These are phyloP conservation scores for Enteromius unitaeniatus DNA, from an alignment of 2,797 vertebrate genomes.

Conservation along the genomic window DNA sequence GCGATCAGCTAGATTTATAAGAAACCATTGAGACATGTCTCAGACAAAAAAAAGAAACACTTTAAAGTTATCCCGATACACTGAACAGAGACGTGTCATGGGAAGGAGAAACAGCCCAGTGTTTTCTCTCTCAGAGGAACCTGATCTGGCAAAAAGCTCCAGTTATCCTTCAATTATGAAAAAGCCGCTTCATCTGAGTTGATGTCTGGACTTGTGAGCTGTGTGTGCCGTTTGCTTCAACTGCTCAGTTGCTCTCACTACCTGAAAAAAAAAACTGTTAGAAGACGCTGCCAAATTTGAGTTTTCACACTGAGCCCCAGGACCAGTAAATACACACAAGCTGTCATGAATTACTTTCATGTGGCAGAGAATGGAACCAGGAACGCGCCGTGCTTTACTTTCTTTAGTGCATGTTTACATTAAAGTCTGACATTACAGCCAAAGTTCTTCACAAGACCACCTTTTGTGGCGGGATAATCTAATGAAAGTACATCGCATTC, in stretches of 20 bases:
- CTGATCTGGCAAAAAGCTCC: slow-evolving; percentile 42
- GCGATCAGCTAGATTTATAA: slow-evolving; percentile 4
- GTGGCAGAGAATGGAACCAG: slow-evolving; percentile 54
- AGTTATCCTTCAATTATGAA: slow-evolving; percentile 51
- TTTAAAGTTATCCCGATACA: slow-evolving; percentile 31
- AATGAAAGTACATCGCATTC: slow-evolving; percentile 37
- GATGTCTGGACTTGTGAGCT: slow-evolving; percentile 40
- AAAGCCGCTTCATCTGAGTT: slow-evolving; percentile 48
- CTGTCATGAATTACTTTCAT: slow-evolving; percentile 60
- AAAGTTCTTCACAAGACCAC: slow-evolving; percentile 47
- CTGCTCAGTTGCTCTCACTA: slow-evolving; percentile 40
- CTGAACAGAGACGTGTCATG: slow-evolving; percentile 18
- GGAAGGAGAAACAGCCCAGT: slow-evolving; percentile 23
- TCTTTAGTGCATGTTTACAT: slow-evolving; percentile 52
- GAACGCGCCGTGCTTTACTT: slow-evolving; percentile 38
- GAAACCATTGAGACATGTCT: background rate
- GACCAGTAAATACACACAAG: slow-evolving; percentile 56
- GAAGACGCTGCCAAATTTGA: slow-evolving; percentile 50
- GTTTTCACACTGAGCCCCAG: slow-evolving; percentile 55
- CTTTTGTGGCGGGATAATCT: slow-evolving; percentile 17
- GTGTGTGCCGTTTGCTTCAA: slow-evolving; percentile 6
- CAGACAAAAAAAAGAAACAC: background rate
- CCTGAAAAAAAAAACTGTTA: slow-evolving; percentile 39
- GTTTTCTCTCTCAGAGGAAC: slow-evolving; percentile 42
- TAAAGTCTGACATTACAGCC: slow-evolving; percentile 53